Base-by-base conservation (phyloP, 2,888 invertebrate species). In the Ormyrus thymus region DNA sequence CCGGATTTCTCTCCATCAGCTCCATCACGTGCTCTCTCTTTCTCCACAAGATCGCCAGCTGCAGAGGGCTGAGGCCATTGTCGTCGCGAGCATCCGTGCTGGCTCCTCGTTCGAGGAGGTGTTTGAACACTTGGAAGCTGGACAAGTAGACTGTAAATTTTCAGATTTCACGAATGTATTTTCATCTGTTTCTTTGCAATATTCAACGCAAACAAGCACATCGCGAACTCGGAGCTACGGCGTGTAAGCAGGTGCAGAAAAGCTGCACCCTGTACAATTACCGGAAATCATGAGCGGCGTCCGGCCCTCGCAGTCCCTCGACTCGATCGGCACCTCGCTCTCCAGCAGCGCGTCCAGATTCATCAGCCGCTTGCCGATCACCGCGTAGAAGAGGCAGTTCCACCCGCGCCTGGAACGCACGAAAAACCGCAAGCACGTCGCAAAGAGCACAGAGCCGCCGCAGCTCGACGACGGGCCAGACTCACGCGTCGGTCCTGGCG, bases 251-350 rank as follows among this genome's bases (percentile, higher is more conserved):
- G 10, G 56, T 11, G 11, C 29, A 7, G 6, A 58, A 55, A n/a
- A 9, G 29, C 0, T 29, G 29, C 29, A 29, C 29, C 3, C 1
- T 1, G 2, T 2, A 53, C 15, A 53, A 65, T 74, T 75, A 86
- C 86, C 84, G 50, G 85, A 80, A 51, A 81, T 82, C 84, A 86
- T 86, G 4, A 86, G 79, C 0, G 84, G 82, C 5, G 85, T 86
- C 46, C 84, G 79, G 7, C 83, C 85, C 4, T 79, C 69, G 7
- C 29, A 48, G 72, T 86, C 85, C 45, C 56, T 56, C 6, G 79
- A 79, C 74, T 84, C 72, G 7, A 84, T 59, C 1, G 64, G 29
- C 5, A 78, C 56, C 11, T 82, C 81, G 3, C 45, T 15, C 11
- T 85, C 79, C 48, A 86, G 66, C 7, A 86, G 79, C 15, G 75